phyloP scores from a whole-genome alignment of 2,797 vertebrate species.

The Leptodactylus fallax region DNA sequence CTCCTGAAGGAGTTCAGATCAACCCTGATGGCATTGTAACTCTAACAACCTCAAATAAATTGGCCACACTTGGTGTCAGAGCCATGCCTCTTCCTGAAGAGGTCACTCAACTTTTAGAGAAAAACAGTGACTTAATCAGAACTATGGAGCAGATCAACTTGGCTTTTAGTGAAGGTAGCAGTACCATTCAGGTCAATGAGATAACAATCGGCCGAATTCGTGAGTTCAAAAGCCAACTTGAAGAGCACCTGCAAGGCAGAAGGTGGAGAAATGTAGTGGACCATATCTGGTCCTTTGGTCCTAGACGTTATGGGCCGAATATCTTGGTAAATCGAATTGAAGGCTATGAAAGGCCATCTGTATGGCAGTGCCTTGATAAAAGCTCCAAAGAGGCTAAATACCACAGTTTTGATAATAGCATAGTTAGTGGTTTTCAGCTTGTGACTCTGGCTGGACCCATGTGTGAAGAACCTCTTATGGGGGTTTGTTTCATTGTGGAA shows the following conservation, averaged over 20 bases:
- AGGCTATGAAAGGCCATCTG: constrained; percentile 80
- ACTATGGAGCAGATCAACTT: constrained; percentile 87
- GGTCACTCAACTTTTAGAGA: constrained; percentile 87
- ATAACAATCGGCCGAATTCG: constrained; percentile 81
- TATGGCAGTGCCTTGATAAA: constrained; percentile 86
- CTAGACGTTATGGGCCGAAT: constrained; percentile 92
- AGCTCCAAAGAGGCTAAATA: constrained; percentile 67
- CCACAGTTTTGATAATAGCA: constrained; percentile 89
- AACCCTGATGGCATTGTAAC: constrained; percentile 87
- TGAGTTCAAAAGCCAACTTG: constrained; percentile 82
- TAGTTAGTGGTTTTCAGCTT: constrained; percentile 95
- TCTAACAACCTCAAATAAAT: constrained; percentile 88
- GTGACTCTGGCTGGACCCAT: constrained; percentile 91
- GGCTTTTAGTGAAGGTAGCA: constrained; percentile 83
- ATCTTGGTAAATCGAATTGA: constrained; percentile 85
- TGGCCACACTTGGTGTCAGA: constrained; percentile 84
- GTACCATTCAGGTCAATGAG: constrained; percentile 75
- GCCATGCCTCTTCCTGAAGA: constrained; percentile 89
- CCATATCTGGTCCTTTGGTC: constrained; percentile 93
- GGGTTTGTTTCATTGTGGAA: constrained; percentile 92
- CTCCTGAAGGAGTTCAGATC: constrained; percentile 84
- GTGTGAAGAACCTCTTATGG: constrained; percentile 98
- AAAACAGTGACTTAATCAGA: constrained; percentile 85
- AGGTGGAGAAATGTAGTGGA: constrained; percentile 90
- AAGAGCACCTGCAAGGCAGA: constrained; percentile 83